Percentiles rank a stretch among this genome's conserved stretches.
These are phyloP conservation scores for Porites lutea DNA, from an alignment of 64 coral and sea anemone genomes.

Conservation along the genomic window DNA sequence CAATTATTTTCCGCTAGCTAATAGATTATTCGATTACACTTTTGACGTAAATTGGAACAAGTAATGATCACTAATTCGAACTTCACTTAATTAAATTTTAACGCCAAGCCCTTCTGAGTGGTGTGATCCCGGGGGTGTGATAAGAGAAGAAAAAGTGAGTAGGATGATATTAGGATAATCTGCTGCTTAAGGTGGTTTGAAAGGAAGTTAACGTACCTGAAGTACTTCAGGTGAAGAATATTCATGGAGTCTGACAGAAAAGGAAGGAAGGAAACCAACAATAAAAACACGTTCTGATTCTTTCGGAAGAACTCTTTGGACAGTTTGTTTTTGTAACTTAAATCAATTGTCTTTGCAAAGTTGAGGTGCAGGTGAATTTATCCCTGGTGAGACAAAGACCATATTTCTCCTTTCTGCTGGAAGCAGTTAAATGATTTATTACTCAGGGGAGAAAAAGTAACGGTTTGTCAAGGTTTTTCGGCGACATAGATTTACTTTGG, in stretches of 20 bases:
- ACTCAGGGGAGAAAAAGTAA: not conserved
- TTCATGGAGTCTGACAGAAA: not conserved
- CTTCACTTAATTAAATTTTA: slow-evolving; percentile 40
- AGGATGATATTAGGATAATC: not conserved
- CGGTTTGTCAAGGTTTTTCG: no score
- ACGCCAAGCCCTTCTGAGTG: not conserved
- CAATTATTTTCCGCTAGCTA: slow-evolving; percentile 40
- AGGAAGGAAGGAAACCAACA: slow-evolving; percentile 21
- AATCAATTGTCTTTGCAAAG: slow-evolving; percentile 11
- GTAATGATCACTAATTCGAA: slow-evolving; percentile 19
- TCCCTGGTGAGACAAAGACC: slow-evolving; percentile 4
- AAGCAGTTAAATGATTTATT: slow-evolving; percentile 23
- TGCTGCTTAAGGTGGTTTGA: not conserved
- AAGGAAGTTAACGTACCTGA: not conserved
- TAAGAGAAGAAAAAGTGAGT: not conserved
- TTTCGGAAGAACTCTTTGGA: slow-evolving; percentile 12
- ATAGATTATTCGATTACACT: slow-evolving; percentile 5
- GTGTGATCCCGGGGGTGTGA: not conserved
- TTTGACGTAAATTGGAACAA: slow-evolving; percentile 21
- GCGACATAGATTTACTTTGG: not conserved
- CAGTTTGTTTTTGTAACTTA: slow-evolving; percentile 8
- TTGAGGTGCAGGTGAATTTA: not conserved
- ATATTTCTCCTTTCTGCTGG: not conserved
- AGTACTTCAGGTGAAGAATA: not conserved
- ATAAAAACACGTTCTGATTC: not conserved